Evolutionary conservation across 2,888 invertebrate genomes (phyloP).

Genomic region (Epistrophe grossulariae): DNA sequence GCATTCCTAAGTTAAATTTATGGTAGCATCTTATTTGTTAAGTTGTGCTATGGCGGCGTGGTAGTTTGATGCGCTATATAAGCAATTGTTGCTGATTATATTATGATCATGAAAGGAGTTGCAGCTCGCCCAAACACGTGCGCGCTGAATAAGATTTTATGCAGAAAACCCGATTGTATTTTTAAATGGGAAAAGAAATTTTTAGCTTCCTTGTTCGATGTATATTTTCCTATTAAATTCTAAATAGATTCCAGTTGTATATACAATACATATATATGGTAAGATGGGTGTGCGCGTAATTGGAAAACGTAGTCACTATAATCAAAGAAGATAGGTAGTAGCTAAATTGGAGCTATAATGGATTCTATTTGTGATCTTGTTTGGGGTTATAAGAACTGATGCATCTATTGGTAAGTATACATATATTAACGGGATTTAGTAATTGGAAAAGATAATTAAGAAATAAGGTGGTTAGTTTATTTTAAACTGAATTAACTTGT

Average conservation of each 20-base stretch:
- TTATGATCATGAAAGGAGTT: constrained; percentile 29
- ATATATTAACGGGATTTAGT: constrained; percentile 43
- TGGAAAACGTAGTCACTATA: constrained; percentile 51
- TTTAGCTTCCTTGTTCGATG: constrained; percentile 15
- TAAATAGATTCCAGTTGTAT: constrained; percentile 32
- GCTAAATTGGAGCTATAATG: constrained; percentile 51
- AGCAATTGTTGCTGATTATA: constrained; percentile 39
- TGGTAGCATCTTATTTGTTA: constrained; percentile 12
- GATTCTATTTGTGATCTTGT: constrained; percentile 50
- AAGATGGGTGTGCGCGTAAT: constrained; percentile 54
- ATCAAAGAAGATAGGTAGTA: constrained; percentile 48
- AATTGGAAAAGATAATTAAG: constrained; percentile 62
- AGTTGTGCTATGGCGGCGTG: background rate
- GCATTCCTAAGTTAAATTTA: background rate
- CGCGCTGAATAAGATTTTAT: constrained; percentile 3
- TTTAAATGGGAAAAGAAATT: constrained; percentile 5
- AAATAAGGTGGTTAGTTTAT: constrained; percentile 8
- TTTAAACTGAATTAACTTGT: constrained; percentile 40
- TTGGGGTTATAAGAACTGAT: constrained; percentile 26
- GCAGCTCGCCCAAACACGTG: constrained; percentile 38
- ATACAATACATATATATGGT: too few relatives aligned
- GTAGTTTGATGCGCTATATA: constrained; percentile 2
- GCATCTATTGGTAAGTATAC: too few relatives aligned
- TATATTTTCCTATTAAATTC: constrained; percentile 23
- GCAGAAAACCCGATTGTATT: constrained; percentile 20